These are phyloP conservation scores for Apoderus coryli DNA, from an alignment of 2,888 invertebrate genomes.

Conservation along the genomic window DNA sequence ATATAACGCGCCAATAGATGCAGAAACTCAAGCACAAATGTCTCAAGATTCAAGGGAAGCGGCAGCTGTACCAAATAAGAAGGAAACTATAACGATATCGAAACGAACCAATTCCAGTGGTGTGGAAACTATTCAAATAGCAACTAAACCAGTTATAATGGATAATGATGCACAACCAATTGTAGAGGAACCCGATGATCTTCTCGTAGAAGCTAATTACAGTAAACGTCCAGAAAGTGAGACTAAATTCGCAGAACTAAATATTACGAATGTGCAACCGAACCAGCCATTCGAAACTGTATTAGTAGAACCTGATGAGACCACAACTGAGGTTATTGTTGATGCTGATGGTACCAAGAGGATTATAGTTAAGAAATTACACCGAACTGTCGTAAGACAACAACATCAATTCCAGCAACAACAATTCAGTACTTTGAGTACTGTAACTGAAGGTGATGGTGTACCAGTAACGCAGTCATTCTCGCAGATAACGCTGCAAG, in stretches of 20 bases:
- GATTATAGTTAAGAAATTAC: constrained; percentile 60
- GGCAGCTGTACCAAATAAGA: constrained; percentile 29
- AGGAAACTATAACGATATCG: constrained; percentile 51
- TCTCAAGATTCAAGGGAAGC: constrained; percentile 24
- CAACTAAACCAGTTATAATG: constrained; percentile 45
- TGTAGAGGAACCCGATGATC: constrained; percentile 40
- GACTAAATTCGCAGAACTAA: constrained; percentile 48
- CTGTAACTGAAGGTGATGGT: constrained; percentile 39
- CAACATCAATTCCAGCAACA: constrained; percentile 51
- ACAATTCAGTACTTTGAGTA: constrained; percentile 41
- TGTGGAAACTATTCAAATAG: constrained; percentile 58
- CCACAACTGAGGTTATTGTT: constrained; percentile 66
- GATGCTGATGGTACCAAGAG: constrained; percentile 70
- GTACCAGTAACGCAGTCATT: constrained; percentile 41
- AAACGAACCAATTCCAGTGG: constrained; percentile 44
- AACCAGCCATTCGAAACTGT: constrained; percentile 64
- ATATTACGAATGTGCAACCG: constrained; percentile 55
- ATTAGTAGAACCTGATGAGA: constrained; percentile 68
- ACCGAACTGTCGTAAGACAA: constrained; percentile 49
- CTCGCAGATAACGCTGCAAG: constrained; percentile 43
- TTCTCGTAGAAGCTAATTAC: constrained; percentile 57
- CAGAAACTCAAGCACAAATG: constrained; percentile 40
- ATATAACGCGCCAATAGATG: constrained; percentile 40
- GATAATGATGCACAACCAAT: constrained; percentile 34
- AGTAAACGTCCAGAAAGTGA: constrained; percentile 37